Evolutionary conservation across 2,888 invertebrate genomes (phyloP), one percentile per base, ranked within the genome.

Genomic region (Melanotus villosus): DNA sequence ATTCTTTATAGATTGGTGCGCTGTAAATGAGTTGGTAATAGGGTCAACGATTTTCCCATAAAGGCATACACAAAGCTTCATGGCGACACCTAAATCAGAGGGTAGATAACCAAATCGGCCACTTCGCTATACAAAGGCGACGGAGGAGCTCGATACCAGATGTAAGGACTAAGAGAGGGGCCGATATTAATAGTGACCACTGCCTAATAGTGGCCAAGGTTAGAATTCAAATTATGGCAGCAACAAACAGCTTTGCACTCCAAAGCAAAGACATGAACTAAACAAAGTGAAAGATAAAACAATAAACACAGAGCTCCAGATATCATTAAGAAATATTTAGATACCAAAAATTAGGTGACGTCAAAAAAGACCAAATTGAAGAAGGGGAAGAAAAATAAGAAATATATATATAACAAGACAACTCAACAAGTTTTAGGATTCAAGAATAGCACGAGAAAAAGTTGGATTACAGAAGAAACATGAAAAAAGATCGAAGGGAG

Each of bases 391-490:
- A 2, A 36, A 36, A 36, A 36, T 36, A 36, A 36, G 36, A 10
- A 36, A 36, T n/a, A 36, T 36, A n/a, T n/a, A 36, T 36, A n/a
- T n/a, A 36, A 36, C 10, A 36, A n/a, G n/a, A 36, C 36, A 36
- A 10, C 36, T n/a, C 5, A 36, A 36, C 36, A 36, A n/a, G 36
- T 36, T 7, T 10, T 36, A 36, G 9, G 36, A 10, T 36, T 36
- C 36, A 36, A 36, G n/a, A n/a, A 36, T 3, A 36, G 10, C 9
- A n/a, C n/a, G 10, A 36, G 36, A 36, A 36, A 36, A 36, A n/a
- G n/a, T n/a, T 36, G 36, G 36, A n/a, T 36, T 7, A n/a, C 36
- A 36, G n/a, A 36, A 36, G n/a, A n/a, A n/a, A 36, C 36, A 10
- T 36, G 7, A n/a, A n/a, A 36, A 36, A n/a, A n/a, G n/a, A 36